Evolutionary conservation across 2,888 invertebrate species (phyloP), one percentile per base, ranked within the genome.

Genomic region (Melangyna quadrimaculata): DNA sequence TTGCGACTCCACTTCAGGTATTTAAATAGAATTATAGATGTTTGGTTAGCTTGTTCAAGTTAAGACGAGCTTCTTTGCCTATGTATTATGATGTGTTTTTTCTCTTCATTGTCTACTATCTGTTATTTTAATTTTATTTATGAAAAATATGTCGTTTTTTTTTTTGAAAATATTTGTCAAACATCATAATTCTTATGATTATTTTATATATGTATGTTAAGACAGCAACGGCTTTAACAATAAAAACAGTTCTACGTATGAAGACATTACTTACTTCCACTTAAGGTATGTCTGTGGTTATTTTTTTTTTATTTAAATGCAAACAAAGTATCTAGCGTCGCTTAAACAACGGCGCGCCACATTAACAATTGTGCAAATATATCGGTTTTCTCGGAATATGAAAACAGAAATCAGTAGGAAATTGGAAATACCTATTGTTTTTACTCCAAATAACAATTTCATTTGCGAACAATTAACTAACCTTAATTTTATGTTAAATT

Each of bases 311-410:
- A 4, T 8, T 40, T 10, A 14, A 40, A 61, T 12, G 19, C 35
- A 69, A 69, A 75, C 57, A 69, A 61, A 51, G 6, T 35, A 19
- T 59, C 32, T 32, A 4, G n/a, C 0, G 12, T 53, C 24, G 19
- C 1, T 37, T 14, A 73, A 63, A 73, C 48, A 65, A 74, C 29
- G 73, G 19, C 17, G 48, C 19, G 73, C n/a, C 53, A 63, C 19
- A 22, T 17, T 57, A 55, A 53, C 78, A 78, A 48, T 78, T 78
- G 78, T 72, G 55, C 55, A 78, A 78, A 78, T 71, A 78, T 17
- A 29, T 19, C 37, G 19, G 59, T 24, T 48, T 63, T 57, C 32
- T 43, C n/a, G 37, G 19, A 32, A 43, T 17, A 19, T 19, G 7
- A 61, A 27, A 61, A 48, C 14, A 70, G 32, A 57, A 53, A 57